Conservation (phyloP, 2,888 invertebrate species). For the Latheticus oryzae region DNA sequence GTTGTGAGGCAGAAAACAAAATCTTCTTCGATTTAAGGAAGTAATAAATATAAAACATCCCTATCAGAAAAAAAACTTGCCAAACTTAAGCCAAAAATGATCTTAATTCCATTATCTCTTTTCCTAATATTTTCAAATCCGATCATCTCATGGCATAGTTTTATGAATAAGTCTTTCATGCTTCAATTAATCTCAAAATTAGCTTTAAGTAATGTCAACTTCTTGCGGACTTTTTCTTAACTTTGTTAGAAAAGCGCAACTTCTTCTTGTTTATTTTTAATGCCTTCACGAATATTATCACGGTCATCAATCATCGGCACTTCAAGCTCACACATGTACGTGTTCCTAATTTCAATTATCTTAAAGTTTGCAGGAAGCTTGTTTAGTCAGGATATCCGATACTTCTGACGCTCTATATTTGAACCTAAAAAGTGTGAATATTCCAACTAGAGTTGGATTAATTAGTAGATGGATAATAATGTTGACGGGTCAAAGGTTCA, state of each 20-base stretch:
- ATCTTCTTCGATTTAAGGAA: too few species aligned
- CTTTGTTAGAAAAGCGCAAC: slow-evolving; percentile 10
- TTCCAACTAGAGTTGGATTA: slow-evolving; percentile 5
- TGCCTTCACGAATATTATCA: slow-evolving; percentile 24
- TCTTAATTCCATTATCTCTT: too few species aligned
- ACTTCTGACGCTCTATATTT: too few species aligned
- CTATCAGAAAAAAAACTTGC: neutral
- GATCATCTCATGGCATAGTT: slow-evolving; percentile 1
- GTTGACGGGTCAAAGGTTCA: slow-evolving; percentile 22
- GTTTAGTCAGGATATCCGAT: slow-evolving; percentile 25
- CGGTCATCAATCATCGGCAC: slow-evolving; percentile 29
- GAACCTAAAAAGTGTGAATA: too few species aligned
- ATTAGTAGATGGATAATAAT: slow-evolving; percentile 20
- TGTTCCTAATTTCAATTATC: slow-evolving; percentile 32
- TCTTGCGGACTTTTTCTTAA: too few species aligned
- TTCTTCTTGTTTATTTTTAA: slow-evolving; percentile 32
- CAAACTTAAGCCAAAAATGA: neutral
- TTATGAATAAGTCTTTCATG: slow-evolving; percentile 18
- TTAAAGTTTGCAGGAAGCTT: slow-evolving; percentile 7
- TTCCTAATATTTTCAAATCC: too few species aligned
- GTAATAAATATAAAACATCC: neutral
- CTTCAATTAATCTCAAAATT: slow-evolving; percentile 18
- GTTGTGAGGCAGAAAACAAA: too few species aligned
- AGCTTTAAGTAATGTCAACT: slow-evolving; percentile 9
- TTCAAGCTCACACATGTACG: slow-evolving; percentile 23